Percentiles rank a stretch among this genome's conserved stretches.
These are phyloP conservation scores for Ranitomeya variabilis DNA, from an alignment of 2,113 vertebrate species.

Conservation along the genomic window DNA sequence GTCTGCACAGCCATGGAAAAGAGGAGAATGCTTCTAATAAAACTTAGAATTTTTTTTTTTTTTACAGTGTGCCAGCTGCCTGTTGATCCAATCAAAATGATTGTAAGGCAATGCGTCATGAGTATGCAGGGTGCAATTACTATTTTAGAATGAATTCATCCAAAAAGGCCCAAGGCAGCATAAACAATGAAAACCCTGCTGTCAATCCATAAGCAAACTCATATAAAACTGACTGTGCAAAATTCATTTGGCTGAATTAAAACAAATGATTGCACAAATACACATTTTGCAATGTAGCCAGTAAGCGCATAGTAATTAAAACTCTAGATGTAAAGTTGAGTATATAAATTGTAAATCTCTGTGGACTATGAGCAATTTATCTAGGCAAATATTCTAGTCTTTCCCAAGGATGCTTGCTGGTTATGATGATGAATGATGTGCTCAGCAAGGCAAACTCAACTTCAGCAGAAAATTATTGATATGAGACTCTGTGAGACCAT, in stretches of 20 bases:
- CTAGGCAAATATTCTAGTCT: neutral
- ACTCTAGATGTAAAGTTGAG: constrained; percentile 29
- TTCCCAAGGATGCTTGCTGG: constrained; percentile 46
- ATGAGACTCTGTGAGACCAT: constrained; percentile 43
- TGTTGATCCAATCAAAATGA: constrained; percentile 34
- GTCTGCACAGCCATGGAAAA: neutral
- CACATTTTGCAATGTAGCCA: neutral
- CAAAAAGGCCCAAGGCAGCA: constrained; percentile 22
- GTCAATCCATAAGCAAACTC: constrained; percentile 41
- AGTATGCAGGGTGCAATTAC: constrained; percentile 28
- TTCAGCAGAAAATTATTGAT: constrained; percentile 56
- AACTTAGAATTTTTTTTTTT: neutral
- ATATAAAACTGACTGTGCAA: constrained; percentile 38
- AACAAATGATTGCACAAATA: constrained; percentile 26
- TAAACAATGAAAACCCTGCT: constrained; percentile 32
- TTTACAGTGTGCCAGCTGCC: constrained; percentile 23
- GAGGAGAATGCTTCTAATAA: neutral
- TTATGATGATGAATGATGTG: constrained; percentile 51
- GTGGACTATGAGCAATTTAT: constrained; percentile 34
- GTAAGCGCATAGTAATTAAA: constrained; percentile 34
- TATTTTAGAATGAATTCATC: constrained; percentile 24
- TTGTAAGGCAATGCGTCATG: constrained; percentile 9
- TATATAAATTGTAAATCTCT: constrained; percentile 38
- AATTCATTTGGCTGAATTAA: constrained; percentile 46
- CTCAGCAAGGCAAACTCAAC: constrained; percentile 32